These are phyloP conservation scores for Dendrocopos noguchii DNA, from an alignment of 2,113 vertebrate genomes.

Conservation along the genomic window DNA sequence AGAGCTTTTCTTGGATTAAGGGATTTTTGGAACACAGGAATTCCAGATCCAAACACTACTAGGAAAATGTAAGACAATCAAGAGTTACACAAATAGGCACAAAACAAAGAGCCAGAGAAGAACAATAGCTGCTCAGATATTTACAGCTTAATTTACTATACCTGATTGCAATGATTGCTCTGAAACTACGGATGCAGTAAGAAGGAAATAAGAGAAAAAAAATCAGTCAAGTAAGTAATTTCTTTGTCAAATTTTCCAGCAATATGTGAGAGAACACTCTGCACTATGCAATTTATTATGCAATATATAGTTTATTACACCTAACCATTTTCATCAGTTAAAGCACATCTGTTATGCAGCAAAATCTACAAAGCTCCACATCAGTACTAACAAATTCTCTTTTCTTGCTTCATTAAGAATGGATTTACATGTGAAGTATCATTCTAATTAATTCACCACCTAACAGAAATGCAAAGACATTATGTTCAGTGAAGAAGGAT, in stretches of 20 bases:
- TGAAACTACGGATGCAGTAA: conserved; percentile 90
- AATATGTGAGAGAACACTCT: neutral
- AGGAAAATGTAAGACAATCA: neutral
- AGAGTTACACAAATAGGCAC: neutral
- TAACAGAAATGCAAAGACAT: neutral
- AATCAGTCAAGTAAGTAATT: conserved; percentile 39
- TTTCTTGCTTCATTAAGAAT: neutral
- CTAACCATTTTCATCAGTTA: neutral
- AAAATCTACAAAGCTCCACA: neutral
- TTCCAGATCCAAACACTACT: neutral
- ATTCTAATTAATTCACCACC: neutral
- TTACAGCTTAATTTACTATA: conserved; percentile 81
- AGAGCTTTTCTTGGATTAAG: neutral
- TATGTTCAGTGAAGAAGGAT: neutral
- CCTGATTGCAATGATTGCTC: conserved; percentile 99
- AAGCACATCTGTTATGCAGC: neutral
- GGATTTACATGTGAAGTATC: neutral
- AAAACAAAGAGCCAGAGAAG: conserved; percentile 27
- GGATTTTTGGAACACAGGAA: neutral
- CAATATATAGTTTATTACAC: neutral
- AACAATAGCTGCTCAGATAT: neutral
- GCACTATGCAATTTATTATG: neutral
- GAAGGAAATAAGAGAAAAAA: conserved; percentile 74
- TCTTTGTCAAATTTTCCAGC: neutral
- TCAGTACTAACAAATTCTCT: neutral